Base-by-base conservation (phyloP, 1,140 invertebrate genomes). In the Temnothorax longispinosus region DNA sequence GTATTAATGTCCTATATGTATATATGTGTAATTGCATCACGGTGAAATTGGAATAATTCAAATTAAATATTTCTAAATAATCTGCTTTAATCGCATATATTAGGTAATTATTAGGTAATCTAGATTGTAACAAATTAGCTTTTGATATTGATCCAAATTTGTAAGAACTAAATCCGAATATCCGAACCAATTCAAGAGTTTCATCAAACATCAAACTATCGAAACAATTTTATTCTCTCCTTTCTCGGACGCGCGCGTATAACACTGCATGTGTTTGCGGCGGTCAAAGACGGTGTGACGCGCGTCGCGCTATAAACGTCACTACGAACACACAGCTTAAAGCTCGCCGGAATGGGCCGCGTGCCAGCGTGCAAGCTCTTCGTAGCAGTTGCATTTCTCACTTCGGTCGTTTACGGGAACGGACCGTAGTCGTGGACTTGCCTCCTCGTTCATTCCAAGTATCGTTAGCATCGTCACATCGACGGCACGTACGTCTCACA, bases 381-480 rank as follows among this genome's bases (percentile, higher is more conserved):
- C 47, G 41, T 18, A 10, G 47, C 56, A 71, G 81, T 58, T 80
- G 64, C 15, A 71, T 7, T 52, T 69, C 54, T 60, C 86, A 74
- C 78, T 78, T 58, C 41, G 85, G 47, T 88, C 86, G 85, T 85
- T 89, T 75, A 76, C 38, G 47, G 64, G 58, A 52, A 41, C 47
- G 50, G 58, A 54, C 86, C 38, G 2, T 60, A 11, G 18, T 10
- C 21, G 18, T 67, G 47, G 54, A 47, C 38, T 58, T 52, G 8
- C 13, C 4, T 52, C 21, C 60, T 67, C 27, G 13, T 69, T 62
- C 58, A 58, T 50, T 38, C 65, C 82, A 47, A 81, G 87, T 86
- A 86, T 90, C 81, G 89, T 90, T 91, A 90, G 88, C 86, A 62
- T 88, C 89, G 89, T 90, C 82, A 52, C 77, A 86, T 84, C 74